Evolutionary conservation across 2,797 vertebrate genomes (phyloP).

Genomic region (Dermochelys coriacea): DNA sequence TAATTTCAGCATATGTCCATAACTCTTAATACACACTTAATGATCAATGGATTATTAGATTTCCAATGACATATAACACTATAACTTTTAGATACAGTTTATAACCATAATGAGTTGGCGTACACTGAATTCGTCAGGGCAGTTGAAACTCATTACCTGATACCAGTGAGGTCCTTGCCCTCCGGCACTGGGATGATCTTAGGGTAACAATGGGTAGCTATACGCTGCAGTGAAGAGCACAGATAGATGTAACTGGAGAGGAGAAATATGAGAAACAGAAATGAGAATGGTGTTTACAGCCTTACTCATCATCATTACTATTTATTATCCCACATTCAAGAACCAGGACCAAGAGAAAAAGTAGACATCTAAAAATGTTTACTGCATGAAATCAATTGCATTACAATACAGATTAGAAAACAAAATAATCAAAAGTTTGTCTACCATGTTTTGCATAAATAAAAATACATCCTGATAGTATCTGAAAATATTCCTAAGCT

Average conservation of each 20-base stretch:
- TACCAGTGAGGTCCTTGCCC: background rate
- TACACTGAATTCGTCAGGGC: background rate
- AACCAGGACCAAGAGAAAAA: background rate
- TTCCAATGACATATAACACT: background rate
- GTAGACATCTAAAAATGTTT: background rate
- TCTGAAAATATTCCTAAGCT: background rate
- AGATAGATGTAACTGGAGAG: slow-evolving; percentile 2
- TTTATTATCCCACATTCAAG: background rate
- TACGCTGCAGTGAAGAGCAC: background rate
- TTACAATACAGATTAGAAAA: background rate
- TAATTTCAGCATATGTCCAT: too few relatives aligned
- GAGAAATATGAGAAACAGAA: background rate
- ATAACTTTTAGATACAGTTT: background rate
- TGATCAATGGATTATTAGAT: background rate
- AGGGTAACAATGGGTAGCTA: background rate
- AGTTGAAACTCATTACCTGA: background rate
- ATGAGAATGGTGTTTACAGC: background rate
- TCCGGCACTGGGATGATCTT: background rate
- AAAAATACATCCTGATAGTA: accelerated
- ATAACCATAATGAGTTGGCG: background rate
- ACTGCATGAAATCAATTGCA: background rate
- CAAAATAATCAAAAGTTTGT: background rate
- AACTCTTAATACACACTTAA: too few relatives aligned
- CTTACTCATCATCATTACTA: background rate
- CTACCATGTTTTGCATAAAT: background rate